A percentile compares a stretch with the other conserved stretches of the same genome.
Evolutionary conservation across 2,888 invertebrate genomes (phyloP).

Genomic region (Caenorhabditis sp.): DNA sequence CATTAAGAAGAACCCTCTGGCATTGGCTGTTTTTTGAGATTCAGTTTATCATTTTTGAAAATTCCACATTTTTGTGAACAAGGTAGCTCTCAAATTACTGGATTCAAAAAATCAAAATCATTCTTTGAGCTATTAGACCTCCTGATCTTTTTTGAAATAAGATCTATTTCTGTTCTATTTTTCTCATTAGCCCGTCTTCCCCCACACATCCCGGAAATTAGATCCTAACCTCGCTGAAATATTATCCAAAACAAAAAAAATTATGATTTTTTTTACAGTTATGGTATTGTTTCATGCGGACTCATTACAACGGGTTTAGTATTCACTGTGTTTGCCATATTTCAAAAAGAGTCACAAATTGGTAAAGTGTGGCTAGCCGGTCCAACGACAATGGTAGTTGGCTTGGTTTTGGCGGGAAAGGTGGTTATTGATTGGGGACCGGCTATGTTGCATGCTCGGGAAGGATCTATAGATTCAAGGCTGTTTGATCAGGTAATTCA

Average conservation of each 20-base stretch:
- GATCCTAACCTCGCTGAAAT: too few relatives aligned
- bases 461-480: constrained; percentile 65
- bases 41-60: too few relatives aligned
- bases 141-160: too few relatives aligned
- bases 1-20: too few relatives aligned
- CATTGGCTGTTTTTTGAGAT: too few relatives aligned
- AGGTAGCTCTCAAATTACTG: too few relatives aligned
- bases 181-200: too few relatives aligned
- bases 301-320: constrained; percentile 70
- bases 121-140: too few relatives aligned
- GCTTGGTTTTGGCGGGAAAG: constrained; percentile 69
- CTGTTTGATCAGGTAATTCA: constrained; percentile 56
- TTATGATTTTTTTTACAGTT: constrained; percentile 46
- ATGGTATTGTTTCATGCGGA: constrained; percentile 68
- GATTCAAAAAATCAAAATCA: too few relatives aligned
- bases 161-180: too few relatives aligned
- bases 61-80: too few relatives aligned
- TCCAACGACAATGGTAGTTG: constrained; percentile 68
- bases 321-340: constrained; percentile 71
- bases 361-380: constrained; percentile 70
- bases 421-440: constrained; percentile 70
- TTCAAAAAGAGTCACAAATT: constrained; percentile 70
- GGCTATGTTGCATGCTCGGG: constrained; percentile 66
- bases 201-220: too few relatives aligned
- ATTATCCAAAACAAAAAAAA: background rate